Percentiles rank a stretch among this genome's conserved stretches.
These are phyloP conservation scores for Ellobius talpinus DNA, from an alignment of 2,113 vertebrate species.

Conservation along the genomic window DNA sequence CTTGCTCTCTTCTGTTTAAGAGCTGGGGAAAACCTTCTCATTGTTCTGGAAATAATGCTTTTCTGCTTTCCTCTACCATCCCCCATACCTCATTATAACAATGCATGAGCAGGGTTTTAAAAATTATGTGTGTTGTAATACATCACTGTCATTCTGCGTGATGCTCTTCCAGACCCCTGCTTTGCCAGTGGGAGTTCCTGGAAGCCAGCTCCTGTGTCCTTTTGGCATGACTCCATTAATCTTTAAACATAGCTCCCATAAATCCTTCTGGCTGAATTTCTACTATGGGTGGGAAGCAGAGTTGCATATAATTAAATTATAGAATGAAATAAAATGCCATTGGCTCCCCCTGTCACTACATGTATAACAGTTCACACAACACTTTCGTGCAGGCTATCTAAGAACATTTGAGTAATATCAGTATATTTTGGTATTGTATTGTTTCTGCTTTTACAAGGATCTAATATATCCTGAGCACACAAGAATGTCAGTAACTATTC, in stretches of 20 bases:
- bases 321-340: slow-evolving; percentile 41
- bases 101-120: neutral
- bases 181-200: slow-evolving; percentile 22
- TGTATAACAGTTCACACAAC: neutral
- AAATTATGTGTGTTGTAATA: slow-evolving; percentile 46
- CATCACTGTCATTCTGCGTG: slow-evolving; percentile 62
- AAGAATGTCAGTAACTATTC: neutral
- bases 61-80: neutral
- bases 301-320: slow-evolving; percentile 69
- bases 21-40: neutral
- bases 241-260: slow-evolving; percentile 65
- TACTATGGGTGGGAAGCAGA: slow-evolving; percentile 2
- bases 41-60: neutral
- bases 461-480: neutral
- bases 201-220: slow-evolving; percentile 47
- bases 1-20: neutral
- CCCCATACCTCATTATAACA: slow-evolving; percentile 40
- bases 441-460: neutral
- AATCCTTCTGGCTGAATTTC: slow-evolving; percentile 55
- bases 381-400: too few relatives aligned
- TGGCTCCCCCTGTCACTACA: neutral
- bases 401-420: neutral
- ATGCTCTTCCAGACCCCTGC: neutral
- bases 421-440: neutral
- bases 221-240: slow-evolving; percentile 72